These are phyloP conservation scores for Ambastaia sidthimunki DNA, from an alignment of 2,797 vertebrate genomes.

Conservation along the genomic window DNA sequence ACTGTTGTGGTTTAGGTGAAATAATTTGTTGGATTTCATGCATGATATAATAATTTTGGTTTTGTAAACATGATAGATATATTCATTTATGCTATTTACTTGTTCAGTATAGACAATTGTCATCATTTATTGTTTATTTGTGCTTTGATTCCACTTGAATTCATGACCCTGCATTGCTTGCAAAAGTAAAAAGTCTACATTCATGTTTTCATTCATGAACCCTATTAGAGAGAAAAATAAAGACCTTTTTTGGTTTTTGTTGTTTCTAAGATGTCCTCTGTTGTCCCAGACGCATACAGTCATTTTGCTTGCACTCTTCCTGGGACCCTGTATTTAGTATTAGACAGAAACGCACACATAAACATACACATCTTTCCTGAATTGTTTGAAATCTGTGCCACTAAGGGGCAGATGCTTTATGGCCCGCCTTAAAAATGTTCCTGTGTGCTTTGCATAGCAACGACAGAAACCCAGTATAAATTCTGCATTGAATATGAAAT, in stretches of 20 bases:
- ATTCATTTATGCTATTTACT: too few species aligned
- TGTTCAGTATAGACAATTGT: too few species aligned
- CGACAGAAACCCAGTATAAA: conserved; percentile 57
- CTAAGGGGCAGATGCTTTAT: conserved; percentile 56
- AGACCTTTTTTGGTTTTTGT: neutral
- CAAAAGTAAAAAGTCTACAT: neutral
- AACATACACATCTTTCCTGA: conserved; percentile 7
- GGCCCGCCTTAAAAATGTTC: conserved; percentile 59
- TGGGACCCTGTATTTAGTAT: neutral
- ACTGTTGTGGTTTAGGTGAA: too few species aligned
- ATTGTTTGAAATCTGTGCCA: conserved; percentile 28
- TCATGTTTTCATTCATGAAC: neutral
- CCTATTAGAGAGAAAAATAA: neutral
- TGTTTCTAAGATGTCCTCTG: neutral
- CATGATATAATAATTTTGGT: too few species aligned
- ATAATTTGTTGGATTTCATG: too few species aligned
- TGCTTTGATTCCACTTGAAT: too few species aligned
- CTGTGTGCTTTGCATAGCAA: conserved; percentile 67
- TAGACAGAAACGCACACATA: conserved; percentile 5
- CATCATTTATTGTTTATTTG: too few species aligned
- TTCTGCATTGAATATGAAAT: conserved; percentile 65
- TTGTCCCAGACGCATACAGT: neutral
- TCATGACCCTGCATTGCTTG: too few species aligned
- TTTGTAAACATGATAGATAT: too few species aligned
- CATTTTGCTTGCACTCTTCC: conserved; percentile 2